Percentiles rank a stretch among this genome's conserved stretches.
phyloP scores from a whole-genome alignment of 2,797 vertebrate genomes.

The Rhincodon typus region DNA sequence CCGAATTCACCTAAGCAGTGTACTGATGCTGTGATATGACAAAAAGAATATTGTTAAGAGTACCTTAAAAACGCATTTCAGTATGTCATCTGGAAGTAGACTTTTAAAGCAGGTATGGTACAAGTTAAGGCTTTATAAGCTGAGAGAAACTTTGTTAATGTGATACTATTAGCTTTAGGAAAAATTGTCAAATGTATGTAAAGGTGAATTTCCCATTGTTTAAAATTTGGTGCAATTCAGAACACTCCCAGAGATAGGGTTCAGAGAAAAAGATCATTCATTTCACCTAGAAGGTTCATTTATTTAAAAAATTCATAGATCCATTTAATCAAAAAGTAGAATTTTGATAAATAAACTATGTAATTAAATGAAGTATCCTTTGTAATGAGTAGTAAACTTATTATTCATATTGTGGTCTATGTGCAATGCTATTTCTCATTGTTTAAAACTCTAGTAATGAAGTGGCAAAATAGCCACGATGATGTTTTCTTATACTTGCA shows the following conservation, averaged over 20 bases:
- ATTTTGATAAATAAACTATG: not conserved
- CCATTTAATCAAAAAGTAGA: not conserved
- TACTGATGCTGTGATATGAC: not conserved
- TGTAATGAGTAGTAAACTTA: not conserved
- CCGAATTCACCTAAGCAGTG: not conserved
- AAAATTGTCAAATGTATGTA: not conserved
- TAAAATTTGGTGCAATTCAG: not conserved
- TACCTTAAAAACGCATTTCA: not conserved
- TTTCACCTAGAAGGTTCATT: not conserved
- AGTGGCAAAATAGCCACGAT: not conserved
- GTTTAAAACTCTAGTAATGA: not conserved
- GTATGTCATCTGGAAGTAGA: not conserved
- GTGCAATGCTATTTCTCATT: not conserved
- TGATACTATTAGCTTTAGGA: not conserved
- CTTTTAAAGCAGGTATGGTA: not conserved
- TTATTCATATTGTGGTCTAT: not conserved
- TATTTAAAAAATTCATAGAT: no score
- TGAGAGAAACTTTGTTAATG: not conserved
- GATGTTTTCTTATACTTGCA: not conserved
- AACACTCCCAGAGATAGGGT: not conserved
- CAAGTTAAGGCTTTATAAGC: not conserved
- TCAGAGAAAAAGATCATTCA: not conserved
- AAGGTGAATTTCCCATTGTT: not conserved
- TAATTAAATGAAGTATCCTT: not conserved
- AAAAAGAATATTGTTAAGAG: no score